Conservation (phyloP, 2,797 vertebrate species). For the Pampus argenteus region DNA sequence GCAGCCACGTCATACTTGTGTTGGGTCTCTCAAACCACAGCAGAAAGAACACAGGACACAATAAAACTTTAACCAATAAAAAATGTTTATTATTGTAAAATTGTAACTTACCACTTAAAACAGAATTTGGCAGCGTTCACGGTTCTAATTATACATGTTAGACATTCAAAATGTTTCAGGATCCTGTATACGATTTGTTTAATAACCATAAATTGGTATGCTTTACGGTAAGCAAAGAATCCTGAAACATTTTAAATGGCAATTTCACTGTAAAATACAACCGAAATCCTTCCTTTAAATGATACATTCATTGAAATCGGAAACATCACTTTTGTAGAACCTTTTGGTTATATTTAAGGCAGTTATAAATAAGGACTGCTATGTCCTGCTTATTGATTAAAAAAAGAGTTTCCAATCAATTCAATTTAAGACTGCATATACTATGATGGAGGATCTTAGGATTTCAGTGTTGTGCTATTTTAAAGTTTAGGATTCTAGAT, state of each 20-base stretch:
- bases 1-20: neutral
- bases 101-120: conserved; percentile 34
- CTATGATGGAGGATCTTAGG: no score
- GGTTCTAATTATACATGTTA: neutral
- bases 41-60: conserved; percentile 36
- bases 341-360: neutral
- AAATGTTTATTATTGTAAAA: conserved; percentile 40
- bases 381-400: no score
- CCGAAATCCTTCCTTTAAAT: neutral
- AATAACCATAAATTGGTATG: no score
- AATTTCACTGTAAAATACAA: neutral
- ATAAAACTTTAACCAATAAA: conserved; percentile 36
- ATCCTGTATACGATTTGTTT: no score
- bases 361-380: neutral
- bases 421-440: neutral
- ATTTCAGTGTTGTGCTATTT: neutral
- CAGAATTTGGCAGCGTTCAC: conserved; percentile 8
- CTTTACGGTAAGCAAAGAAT: no score
- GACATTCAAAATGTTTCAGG: no score
- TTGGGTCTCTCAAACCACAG: conserved; percentile 25
- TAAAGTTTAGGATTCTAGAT: neutral
- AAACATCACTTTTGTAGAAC: neutral
- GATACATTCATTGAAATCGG: neutral
- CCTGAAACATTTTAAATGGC: neutral
- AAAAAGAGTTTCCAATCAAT: no score